Conservation (phyloP, 2,113 vertebrate species). For the Alosa alosa region DNA sequence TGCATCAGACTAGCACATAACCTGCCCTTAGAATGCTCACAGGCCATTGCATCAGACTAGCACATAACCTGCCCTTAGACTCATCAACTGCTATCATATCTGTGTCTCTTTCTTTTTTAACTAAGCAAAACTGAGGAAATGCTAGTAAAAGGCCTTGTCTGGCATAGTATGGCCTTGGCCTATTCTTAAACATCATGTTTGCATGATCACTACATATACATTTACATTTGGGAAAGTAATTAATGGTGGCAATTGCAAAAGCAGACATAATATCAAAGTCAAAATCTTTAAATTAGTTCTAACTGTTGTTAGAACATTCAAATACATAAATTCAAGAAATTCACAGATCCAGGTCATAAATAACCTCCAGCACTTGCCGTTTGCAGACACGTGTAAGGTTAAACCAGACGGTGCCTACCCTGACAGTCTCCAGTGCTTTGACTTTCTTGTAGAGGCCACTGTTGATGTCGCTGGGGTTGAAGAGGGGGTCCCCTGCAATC, state of each 20-base stretch:
- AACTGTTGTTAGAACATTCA: no score
- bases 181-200: no score
- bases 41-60: not conserved
- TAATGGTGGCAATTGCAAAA: not conserved
- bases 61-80: not conserved
- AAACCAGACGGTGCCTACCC: conserved; percentile 69
- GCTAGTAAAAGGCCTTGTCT: no score
- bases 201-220: no score
- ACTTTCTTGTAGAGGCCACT: conserved; percentile 85
- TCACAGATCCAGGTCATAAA: no score
- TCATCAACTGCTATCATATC: not conserved
- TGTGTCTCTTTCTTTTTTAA: not conserved
- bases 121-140: no score
- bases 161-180: no score
- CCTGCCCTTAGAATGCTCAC: not conserved
- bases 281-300: no score
- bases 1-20: no score
- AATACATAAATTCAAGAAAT: no score
- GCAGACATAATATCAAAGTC: not conserved
- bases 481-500: conserved; percentile 92
- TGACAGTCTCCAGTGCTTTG: conserved; percentile 85
- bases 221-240: no score
- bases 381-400: not conserved
- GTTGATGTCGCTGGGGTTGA: conserved; percentile 92
- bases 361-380: no score